These are phyloP conservation scores for Pristionchus japonicus DNA, from an alignment of 2,888 invertebrate species.

Conservation along the genomic window DNA sequence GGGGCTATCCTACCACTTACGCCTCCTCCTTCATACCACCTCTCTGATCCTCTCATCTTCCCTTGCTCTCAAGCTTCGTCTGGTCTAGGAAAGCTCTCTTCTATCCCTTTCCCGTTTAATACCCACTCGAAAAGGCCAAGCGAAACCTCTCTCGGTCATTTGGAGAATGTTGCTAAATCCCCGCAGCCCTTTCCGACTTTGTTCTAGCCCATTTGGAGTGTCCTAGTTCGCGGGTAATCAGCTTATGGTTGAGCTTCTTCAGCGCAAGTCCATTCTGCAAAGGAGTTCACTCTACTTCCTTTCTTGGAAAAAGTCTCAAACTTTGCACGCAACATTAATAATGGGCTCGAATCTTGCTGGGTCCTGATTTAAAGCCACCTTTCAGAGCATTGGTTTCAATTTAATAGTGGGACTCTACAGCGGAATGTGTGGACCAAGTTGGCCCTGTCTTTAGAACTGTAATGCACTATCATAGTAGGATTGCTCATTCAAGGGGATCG, in stretches of 20 bases:
- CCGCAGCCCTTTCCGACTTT: background rate
- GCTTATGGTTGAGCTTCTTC: background rate
- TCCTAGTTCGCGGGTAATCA: background rate
- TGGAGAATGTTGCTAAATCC: conserved; percentile 8
- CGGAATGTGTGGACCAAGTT: too few species aligned
- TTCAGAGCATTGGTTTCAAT: too few species aligned
- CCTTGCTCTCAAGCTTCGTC: too few species aligned
- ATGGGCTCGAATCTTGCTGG: too few species aligned
- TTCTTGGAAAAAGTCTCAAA: background rate
- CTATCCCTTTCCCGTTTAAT: conserved; percentile 34
- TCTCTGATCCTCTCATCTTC: too few species aligned
- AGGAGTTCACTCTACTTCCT: background rate
- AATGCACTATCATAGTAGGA: background rate
- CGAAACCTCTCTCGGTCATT: background rate
- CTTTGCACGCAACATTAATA: too few species aligned
- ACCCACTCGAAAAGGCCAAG: conserved; percentile 5
- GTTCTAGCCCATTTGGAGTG: background rate
- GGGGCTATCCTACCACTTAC: conserved; percentile 24
- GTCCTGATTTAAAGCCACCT: too few species aligned
- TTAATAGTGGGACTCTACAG: too few species aligned
- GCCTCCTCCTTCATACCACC: background rate
- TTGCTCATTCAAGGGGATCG: conserved; percentile 16
- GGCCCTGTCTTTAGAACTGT: too few species aligned
- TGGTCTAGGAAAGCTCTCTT: too few species aligned
- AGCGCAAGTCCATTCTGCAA: background rate